Base-by-base conservation (phyloP, 2,888 invertebrate species). In the Polietes domitor region DNA sequence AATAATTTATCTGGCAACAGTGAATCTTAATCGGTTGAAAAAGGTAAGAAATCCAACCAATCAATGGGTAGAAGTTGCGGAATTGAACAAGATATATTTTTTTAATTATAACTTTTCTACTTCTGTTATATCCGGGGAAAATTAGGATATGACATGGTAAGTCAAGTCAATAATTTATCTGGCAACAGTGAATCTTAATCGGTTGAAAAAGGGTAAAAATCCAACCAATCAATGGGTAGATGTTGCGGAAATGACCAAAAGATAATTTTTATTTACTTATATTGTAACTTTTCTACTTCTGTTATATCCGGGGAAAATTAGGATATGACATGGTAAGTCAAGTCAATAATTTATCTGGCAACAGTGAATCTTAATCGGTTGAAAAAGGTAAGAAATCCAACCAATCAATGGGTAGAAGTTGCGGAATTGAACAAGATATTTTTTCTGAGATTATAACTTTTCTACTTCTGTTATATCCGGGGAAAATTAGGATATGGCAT, bases 21-120 rank as follows among this genome's bases (percentile, higher is more conserved):
- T 88, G 76, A 89, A 89, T 89, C 89, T 89, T 89, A 89, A 79
- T 87, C 83, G 74, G 77, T 41, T 77, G 80, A 88, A 77, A 87
- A 19, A 17, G 21, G 47, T 88, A 32, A 32, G 3, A 32, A 32
- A 32, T 32, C 32, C 32, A 32, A 32, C 32, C 32, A 32, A 32
- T 41, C 41, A 41, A 41, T 41, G 41, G 41, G 9, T 41, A 41
- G 41, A 41, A 41, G 41, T 41, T 12, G 41, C 41, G 41, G 24
- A 41, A 50, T 9, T 53, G 10, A 4, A 58, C 24, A 19, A 17
- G 28, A 28, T 1, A 21, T 12, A 12, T 70, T 19, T 21, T 17
- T 9, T 10, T 37, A 37, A 43, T 53, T 88, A 86, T 88, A 55
- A 86, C 87, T 83, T 77, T 87, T 86, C 86, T 85, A 87, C 88